Evolutionary conservation across 2,888 invertebrate species (phyloP).

Genomic region (Esperia sulphurella): DNA sequence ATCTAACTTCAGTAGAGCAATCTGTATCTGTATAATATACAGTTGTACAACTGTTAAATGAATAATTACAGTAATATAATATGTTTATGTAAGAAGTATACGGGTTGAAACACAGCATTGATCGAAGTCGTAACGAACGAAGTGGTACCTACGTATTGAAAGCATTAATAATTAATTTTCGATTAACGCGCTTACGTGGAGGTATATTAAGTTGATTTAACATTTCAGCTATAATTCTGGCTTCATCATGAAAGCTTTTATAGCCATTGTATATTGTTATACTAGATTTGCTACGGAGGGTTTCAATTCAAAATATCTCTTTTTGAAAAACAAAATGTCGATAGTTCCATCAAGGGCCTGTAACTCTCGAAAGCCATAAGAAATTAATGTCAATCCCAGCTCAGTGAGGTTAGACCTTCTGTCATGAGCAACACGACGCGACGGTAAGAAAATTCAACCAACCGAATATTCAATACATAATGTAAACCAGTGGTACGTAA

Average conservation of each 20-base stretch:
- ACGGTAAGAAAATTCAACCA: slow-evolving; percentile 4
- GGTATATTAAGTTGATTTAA: not conserved
- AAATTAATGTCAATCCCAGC: slow-evolving; percentile 40
- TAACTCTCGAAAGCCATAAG: slow-evolving; percentile 25
- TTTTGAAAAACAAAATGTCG: slow-evolving; percentile 12
- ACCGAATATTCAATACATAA: slow-evolving; percentile 3
- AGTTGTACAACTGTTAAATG: too few relatives aligned
- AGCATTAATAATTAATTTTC: not conserved
- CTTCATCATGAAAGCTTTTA: not conserved
- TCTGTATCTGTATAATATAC: too few relatives aligned
- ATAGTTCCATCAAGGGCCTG: slow-evolving; percentile 14
- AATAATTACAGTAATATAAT: too few relatives aligned
- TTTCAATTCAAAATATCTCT: not conserved
- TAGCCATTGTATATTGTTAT: not conserved
- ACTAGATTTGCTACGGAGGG: too few relatives aligned
- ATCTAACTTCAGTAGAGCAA: too few relatives aligned
- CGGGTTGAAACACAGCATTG: too few relatives aligned
- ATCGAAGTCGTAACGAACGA: too few relatives aligned
- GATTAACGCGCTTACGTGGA: not conserved
- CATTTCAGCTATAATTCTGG: not conserved
- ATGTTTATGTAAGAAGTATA: too few relatives aligned
- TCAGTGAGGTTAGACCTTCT: slow-evolving; percentile 33
- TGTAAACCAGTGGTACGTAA: not conserved
- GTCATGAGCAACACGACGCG: slow-evolving; percentile 5
- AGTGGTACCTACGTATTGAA: not conserved